Base-by-base conservation (phyloP, 2,888 invertebrate species). In the Hylaea fasciaria region DNA sequence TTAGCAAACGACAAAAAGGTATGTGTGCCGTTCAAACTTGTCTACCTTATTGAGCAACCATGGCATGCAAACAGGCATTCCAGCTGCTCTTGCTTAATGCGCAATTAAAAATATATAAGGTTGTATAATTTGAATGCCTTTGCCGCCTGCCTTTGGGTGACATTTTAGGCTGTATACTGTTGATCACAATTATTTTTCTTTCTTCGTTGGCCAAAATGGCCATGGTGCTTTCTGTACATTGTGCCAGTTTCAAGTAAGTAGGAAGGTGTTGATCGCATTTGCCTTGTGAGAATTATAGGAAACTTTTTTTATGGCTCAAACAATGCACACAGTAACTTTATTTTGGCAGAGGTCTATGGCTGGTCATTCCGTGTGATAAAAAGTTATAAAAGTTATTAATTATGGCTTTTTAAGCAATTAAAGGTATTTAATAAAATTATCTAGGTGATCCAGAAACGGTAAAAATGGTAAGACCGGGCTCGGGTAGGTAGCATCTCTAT, bases 21-120 rank as follows among this genome's bases (percentile, higher is more conserved):
- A 49, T 49, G 49, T 49, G 49, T 49, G 49, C 17, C 49, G 39
- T 37, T 22, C 37, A 49, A 49, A 49, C 49, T 49, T 22, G 49
- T 49, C 39, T 47, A 29, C 13, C 37, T 1, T 39, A 39, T 49
- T 49, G 39, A 49, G 49, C 39, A 49, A 49, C 56, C n/a, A 32
- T 32, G 35, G 44, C 56, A 37, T 50, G 45, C 50, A 45, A 57
- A 32, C 57, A 40, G 11, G n/a, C 50, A 50, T 50, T 45, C 50
- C 56, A 37, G 8, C n/a, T 35, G 35, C 9, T 14, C 14, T 55
- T 55, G 55, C 54, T 17, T 13, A 47, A 55, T 14, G n/a, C 48
- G 14, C 16, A 37, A 49, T 56, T 48, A 56, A 39, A 49, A 39
- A 49, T 39, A 49, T 39, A 35, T 48, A 29, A 37, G 16, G 17